phyloP scores from a whole-genome alignment of 2,113 vertebrate genomes.

The Cyanoderma ruficeps region DNA sequence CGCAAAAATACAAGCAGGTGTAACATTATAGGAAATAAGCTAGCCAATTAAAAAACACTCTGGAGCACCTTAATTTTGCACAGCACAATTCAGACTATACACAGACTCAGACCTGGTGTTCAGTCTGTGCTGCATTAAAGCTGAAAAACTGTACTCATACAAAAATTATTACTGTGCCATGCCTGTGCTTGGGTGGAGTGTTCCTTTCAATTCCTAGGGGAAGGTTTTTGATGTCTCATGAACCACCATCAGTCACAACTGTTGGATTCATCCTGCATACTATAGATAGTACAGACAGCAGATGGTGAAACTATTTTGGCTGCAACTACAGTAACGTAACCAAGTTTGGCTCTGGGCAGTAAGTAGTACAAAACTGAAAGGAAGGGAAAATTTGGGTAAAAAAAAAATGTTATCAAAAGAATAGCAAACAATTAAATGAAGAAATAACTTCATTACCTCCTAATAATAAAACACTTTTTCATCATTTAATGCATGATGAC shows the following conservation, averaged over 20 bases:
- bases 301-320: not conserved
- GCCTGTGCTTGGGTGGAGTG: not conserved
- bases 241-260: not conserved
- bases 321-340: not conserved
- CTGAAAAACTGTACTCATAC: not conserved
- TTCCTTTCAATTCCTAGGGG: not conserved
- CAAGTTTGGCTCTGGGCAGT: accelerated
- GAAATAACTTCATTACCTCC: not conserved
- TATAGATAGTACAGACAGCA: not conserved
- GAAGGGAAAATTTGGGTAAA: not conserved
- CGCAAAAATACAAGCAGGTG: not conserved
- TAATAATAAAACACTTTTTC: not conserved
- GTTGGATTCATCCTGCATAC: not conserved
- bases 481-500: accelerated
- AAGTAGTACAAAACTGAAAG: not conserved
- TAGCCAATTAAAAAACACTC: not conserved
- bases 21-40: not conserved
- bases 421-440: not conserved
- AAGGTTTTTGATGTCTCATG: not conserved
- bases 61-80: not conserved
- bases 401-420: not conserved
- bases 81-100: not conserved
- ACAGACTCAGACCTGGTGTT: not conserved
- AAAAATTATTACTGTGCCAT: not conserved
- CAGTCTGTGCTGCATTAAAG: not conserved